Evolutionary conservation across 1,140 invertebrate species (phyloP), one percentile per base, ranked within the genome.

Genomic region (Drosophila funebris): DNA sequence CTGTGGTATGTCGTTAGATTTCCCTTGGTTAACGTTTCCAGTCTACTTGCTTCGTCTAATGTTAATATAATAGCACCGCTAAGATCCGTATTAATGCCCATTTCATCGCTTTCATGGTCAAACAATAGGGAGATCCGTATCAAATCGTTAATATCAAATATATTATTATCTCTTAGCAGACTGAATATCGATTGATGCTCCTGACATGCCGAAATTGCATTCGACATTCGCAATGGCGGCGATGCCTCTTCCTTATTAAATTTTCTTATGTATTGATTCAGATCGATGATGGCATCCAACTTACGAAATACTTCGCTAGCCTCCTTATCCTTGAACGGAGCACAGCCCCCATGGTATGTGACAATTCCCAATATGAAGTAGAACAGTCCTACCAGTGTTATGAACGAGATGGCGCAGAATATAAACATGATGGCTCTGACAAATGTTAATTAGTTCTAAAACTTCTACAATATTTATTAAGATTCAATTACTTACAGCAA

Each of bases 371-470:
- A 82, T 1, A 96, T 75, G 92, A 97, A 97, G 79, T 96, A 94
- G 0, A 93, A 92, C 0, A 96, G 82, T 2, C 95, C 94, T 37
- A 96, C 91, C 13, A 95, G 89, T 6, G 24, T 36, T 18, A 97
- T 90, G 9, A 95, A 90, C 36, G 95, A 95, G 24, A 95, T 95
- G 44, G 95, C 93, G 16, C 97, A 89, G 92, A 97, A 97, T 78
- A 96, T 96, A 48, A 97, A 92, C 78, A 94, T 94, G 27, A 97
- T 96, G 69, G 94, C 96, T 88, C 97, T 97, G 92, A 37, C 93
- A 93, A 37, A 14, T 22, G 8, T 36, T 13, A 31, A 18, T 31
- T 16, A n/a, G 1, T 33, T 0, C 16, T 9, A 4, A 3, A 27
- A 27, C 4, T 4, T 27, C 9, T 44, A 9, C 2, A 44, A 8